These are phyloP conservation scores for Brachionus rubens DNA, from an alignment of 1,140 invertebrate species.

Conservation along the genomic window DNA sequence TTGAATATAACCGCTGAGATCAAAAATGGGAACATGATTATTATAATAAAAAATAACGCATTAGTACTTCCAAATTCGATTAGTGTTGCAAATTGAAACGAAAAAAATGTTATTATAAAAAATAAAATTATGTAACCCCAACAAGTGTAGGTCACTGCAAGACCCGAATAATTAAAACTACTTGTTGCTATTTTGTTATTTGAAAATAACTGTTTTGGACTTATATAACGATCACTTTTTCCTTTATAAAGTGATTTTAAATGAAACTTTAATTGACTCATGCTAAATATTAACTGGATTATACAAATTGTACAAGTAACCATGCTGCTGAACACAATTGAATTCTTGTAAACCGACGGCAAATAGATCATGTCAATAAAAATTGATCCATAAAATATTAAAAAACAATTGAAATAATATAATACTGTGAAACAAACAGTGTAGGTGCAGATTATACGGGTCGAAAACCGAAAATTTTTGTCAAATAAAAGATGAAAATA, in stretches of 20 bases:
- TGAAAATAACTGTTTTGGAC: background rate
- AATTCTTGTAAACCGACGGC: slow-evolving; percentile 8
- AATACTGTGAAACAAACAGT: slow-evolving; percentile 25
- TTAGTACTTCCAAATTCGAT: slow-evolving; percentile 27
- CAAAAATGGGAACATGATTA: slow-evolving; percentile 29
- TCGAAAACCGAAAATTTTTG: slow-evolving; percentile 41
- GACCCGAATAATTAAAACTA: slow-evolving; percentile 22
- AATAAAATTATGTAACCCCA: slow-evolving; percentile 41
- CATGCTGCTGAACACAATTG: background rate
- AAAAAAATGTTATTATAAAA: slow-evolving; percentile 14
- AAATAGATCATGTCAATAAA: slow-evolving; percentile 39
- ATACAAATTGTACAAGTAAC: background rate
- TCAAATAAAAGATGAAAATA: slow-evolving; percentile 10
- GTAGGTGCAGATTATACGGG: slow-evolving; percentile 20
- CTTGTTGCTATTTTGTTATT: background rate
- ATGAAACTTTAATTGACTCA: slow-evolving; percentile 8
- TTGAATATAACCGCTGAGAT: slow-evolving; percentile 12
- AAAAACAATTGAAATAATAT: slow-evolving; percentile 38
- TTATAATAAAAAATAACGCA: background rate
- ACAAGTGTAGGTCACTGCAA: slow-evolving; percentile 24
- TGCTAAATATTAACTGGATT: slow-evolving; percentile 12
- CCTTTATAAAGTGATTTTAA: slow-evolving; percentile 20
- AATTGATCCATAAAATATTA: slow-evolving; percentile 38
- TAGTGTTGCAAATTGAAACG: slow-evolving; percentile 23
- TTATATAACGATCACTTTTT: background rate